Percentiles rank a stretch among this genome's conserved stretches.
These are phyloP conservation scores for Steatocranus sp. DNA, from an alignment of 2,797 vertebrate genomes.

Conservation along the genomic window DNA sequence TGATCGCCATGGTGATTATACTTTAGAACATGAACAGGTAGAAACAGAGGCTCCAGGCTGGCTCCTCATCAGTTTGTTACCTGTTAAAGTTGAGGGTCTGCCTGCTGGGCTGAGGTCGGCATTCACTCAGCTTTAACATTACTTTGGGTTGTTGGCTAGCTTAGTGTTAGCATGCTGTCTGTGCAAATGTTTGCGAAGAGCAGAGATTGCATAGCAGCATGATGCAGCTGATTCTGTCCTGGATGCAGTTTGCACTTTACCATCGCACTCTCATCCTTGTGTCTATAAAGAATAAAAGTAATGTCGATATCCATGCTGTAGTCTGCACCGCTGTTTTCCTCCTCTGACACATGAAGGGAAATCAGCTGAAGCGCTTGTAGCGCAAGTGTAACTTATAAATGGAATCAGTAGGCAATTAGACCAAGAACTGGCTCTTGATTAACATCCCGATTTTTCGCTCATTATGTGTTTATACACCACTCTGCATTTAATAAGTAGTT, in stretches of 20 bases:
- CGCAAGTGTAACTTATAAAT: background rate
- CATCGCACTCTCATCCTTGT: background rate
- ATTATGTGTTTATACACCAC: background rate
- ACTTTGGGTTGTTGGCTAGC: background rate
- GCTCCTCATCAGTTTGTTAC: background rate
- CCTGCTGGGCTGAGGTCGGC: background rate
- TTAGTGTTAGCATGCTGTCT: background rate
- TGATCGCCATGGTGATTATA: background rate
- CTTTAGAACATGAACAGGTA: background rate
- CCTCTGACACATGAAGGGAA: background rate
- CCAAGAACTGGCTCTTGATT: background rate
- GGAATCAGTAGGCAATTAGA: background rate
- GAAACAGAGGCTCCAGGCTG: background rate
- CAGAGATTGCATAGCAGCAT: background rate
- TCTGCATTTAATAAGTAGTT: background rate
- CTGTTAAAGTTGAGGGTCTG: background rate
- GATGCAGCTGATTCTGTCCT: background rate
- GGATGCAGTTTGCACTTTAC: background rate
- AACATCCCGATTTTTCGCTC: background rate
- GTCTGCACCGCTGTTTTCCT: background rate
- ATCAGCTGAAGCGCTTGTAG: background rate
- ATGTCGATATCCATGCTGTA: background rate
- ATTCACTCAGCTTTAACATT: background rate
- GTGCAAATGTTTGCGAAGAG: background rate
- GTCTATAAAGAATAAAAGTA: background rate